Evolutionary conservation across 1,140 invertebrate species (phyloP).

Genomic region (Colletes latitarsis): DNA sequence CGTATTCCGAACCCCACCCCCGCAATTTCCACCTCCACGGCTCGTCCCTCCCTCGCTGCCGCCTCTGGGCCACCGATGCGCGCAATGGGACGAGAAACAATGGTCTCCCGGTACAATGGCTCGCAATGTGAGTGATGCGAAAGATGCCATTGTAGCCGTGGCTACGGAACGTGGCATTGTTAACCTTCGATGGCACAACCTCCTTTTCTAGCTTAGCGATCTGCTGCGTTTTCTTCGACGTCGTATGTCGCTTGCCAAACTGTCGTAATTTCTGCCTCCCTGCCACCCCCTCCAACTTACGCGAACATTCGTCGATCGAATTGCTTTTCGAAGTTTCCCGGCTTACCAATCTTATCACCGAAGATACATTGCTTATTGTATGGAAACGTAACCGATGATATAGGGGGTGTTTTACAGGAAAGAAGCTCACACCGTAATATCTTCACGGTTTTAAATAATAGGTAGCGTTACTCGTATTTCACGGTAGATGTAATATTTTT

Average conservation of each 20-base stretch:
- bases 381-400: too few species aligned
- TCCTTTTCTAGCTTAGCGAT: conserved; percentile 52
- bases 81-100: conserved; percentile 69
- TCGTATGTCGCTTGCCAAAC: conserved; percentile 17
- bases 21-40: conserved; percentile 22
- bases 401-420: too few species aligned
- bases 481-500: too few species aligned
- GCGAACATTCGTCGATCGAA: background rate
- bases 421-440: too few species aligned
- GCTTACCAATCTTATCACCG: background rate
- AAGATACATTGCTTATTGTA: background rate
- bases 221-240: conserved; percentile 39
- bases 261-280: conserved; percentile 16
- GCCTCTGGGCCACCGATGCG: conserved; percentile 51
- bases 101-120: conserved; percentile 67
- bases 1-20: conserved; percentile 35
- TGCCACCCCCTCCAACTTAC: background rate
- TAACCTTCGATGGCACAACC: conserved; percentile 70
- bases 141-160: conserved; percentile 69
- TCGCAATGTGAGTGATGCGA: conserved; percentile 68
- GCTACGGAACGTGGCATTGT: conserved; percentile 66
- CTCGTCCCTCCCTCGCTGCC: conserved; percentile 8
- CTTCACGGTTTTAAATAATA: too few species aligned
- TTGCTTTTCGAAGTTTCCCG: background rate
- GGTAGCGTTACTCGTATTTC: too few species aligned